Conservation (phyloP, 2,113 vertebrate genomes). For the Cheirogaleus medius region DNA sequence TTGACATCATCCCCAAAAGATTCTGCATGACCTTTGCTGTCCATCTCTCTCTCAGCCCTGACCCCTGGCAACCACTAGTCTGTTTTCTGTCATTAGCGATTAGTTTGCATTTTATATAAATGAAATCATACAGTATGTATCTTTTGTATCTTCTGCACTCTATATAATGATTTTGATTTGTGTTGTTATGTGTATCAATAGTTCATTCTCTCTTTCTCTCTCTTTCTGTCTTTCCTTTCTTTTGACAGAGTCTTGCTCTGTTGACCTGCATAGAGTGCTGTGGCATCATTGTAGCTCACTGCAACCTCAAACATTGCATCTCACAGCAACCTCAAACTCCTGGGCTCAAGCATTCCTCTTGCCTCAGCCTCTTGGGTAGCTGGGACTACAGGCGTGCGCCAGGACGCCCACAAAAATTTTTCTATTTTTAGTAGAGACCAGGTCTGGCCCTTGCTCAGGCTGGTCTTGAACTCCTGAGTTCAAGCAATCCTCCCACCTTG, state of each 20-base stretch:
- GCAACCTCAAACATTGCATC: not conserved
- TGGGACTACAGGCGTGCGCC: not conserved
- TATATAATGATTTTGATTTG: not conserved
- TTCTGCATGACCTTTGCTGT: not conserved
- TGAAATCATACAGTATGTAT: not conserved
- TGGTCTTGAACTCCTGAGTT: not conserved
- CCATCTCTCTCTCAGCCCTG: not conserved
- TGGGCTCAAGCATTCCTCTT: not conserved
- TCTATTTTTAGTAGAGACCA: not conserved
- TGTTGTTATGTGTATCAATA: not conserved
- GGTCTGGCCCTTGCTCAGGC: not conserved
- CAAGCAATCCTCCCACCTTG: not conserved
- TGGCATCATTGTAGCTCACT: not conserved
- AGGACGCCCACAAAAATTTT: not conserved
- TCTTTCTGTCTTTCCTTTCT: not conserved
- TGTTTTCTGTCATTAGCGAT: not conserved
- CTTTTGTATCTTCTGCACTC: not conserved
- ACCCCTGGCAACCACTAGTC: not conserved
- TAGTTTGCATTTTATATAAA: not conserved
- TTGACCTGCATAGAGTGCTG: not conserved
- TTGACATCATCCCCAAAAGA: not conserved
- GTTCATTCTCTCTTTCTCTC: not conserved
- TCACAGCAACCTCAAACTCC: not conserved
- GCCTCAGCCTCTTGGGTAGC: not conserved
- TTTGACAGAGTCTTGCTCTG: not conserved